phyloP scores from a whole-genome alignment of 2,113 vertebrate species.

The Fregata magnificens region DNA sequence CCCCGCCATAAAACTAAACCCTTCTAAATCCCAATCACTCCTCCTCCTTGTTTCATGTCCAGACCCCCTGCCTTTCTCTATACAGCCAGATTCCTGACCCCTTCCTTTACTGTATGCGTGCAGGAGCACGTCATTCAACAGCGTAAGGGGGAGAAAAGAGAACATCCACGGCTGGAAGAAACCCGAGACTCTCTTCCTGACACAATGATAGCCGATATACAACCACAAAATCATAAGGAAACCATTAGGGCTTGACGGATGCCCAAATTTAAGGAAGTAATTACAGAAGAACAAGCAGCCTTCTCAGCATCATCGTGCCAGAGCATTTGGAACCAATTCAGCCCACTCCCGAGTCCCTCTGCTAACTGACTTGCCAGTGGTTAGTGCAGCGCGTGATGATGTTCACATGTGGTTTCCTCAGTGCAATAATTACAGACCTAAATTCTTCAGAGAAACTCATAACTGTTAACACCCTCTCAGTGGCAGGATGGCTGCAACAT shows the following conservation, averaged over 20 bases:
- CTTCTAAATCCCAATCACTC: background rate
- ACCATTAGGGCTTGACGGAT: constrained; percentile 29
- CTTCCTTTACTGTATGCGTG: accelerated
- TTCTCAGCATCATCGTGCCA: background rate
- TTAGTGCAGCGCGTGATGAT: background rate
- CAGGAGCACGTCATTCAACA: background rate
- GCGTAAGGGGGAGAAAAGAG: background rate
- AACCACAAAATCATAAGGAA: constrained; percentile 25
- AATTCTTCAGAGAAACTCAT: constrained; percentile 13
- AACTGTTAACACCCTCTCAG: constrained; percentile 11
- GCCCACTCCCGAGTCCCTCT: background rate
- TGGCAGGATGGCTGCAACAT: background rate
- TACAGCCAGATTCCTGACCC: background rate
- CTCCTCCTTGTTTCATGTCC: background rate
- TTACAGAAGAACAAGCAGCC: constrained; percentile 57
- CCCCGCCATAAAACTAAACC: background rate
- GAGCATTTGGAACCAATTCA: constrained; percentile 69
- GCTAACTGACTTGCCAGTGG: background rate
- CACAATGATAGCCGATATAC: background rate
- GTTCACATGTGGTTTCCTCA: constrained; percentile 46
- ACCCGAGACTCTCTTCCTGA: background rate
- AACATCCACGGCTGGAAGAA: background rate
- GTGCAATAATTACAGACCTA: background rate
- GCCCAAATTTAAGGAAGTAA: constrained; percentile 66
- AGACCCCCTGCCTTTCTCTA: background rate